phyloP scores from a whole-genome alignment of 2,797 vertebrate species.

The Poecilia wingei region DNA sequence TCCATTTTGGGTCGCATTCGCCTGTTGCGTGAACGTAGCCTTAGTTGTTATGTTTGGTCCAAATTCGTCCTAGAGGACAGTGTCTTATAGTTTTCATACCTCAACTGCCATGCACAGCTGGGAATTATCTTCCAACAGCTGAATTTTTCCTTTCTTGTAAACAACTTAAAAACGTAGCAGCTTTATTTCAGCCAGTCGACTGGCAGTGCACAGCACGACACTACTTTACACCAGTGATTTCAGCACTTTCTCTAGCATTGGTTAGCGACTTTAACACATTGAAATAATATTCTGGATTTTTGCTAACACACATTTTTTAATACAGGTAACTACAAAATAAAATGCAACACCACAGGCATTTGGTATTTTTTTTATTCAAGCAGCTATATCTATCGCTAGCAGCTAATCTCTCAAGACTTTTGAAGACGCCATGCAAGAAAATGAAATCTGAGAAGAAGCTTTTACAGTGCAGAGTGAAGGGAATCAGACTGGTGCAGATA shows the following conservation, averaged over 20 bases:
- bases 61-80: neutral
- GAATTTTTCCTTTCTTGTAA: neutral
- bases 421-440: neutral
- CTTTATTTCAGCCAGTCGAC: neutral
- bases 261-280: neutral
- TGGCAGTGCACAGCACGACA: neutral
- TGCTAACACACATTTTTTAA: neutral
- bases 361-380: neutral
- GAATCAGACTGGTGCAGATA: conserved; percentile 12
- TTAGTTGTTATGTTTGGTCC: neutral
- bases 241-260: neutral
- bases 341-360: neutral
- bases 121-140: neutral
- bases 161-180: neutral
- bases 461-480: neutral
- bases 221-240: neutral
- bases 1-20: too few species aligned
- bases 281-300: neutral
- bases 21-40: too few species aligned
- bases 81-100: neutral
- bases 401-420: neutral
- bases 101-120: neutral
- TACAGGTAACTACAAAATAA: neutral
- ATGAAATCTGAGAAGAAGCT: conserved; percentile 12
- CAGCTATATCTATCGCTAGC: too few species aligned